A percentile compares a stretch with the other conserved stretches of the same genome.
These are phyloP conservation scores for Philereme vetulata DNA, from an alignment of 2,888 invertebrate species.

Conservation along the genomic window DNA sequence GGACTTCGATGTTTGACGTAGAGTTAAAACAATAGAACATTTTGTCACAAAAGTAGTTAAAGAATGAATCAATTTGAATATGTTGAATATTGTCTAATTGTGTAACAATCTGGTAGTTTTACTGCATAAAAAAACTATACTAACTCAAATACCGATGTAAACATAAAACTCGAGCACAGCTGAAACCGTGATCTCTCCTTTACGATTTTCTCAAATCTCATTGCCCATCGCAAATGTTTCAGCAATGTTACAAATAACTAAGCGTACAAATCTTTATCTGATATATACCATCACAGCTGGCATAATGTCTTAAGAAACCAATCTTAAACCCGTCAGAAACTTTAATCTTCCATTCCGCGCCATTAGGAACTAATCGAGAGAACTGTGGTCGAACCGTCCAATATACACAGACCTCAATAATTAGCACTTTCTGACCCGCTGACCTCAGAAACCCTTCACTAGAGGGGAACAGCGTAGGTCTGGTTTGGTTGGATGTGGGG, in stretches of 20 bases:
- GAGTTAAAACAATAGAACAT: no score
- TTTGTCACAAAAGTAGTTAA: no score
- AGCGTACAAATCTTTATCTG: neutral
- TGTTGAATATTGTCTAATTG: no score
- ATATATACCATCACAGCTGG: conserved; percentile 7
- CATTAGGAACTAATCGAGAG: conserved; percentile 67
- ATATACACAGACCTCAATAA: conserved; percentile 49
- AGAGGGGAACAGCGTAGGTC: conserved; percentile 37
- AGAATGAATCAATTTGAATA: no score
- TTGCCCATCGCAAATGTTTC: neutral
- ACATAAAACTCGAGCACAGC: neutral
- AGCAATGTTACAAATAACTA: conserved; percentile 1
- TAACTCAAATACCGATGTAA: neutral
- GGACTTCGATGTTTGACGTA: no score
- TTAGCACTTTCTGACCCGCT: conserved; percentile 43
- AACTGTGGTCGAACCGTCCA: conserved; percentile 53
- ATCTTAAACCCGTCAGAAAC: conserved; percentile 48
- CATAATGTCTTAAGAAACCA: conserved; percentile 35
- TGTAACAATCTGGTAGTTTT: no score
- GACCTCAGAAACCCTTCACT: conserved; percentile 22
- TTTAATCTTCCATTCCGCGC: conserved; percentile 65
- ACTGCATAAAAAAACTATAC: neutral
- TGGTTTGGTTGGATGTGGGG: conserved; percentile 37
- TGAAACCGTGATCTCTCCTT: neutral
- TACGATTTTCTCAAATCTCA: neutral